phyloP scores from a whole-genome alignment of 1,140 invertebrate species.

The Apis dorsata region DNA sequence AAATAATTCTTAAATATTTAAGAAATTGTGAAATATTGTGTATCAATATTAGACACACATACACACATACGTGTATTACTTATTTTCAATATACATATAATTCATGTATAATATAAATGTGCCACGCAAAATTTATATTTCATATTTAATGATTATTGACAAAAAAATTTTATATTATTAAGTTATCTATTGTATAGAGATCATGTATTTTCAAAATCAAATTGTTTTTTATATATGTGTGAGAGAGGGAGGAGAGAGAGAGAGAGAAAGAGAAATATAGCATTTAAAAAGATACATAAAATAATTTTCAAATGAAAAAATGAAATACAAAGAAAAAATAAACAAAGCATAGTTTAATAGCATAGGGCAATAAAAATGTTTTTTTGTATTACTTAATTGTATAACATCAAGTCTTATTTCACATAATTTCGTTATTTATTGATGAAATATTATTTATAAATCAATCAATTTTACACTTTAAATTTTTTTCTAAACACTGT shows the following conservation, averaged over 20 bases:
- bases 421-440: constrained; percentile 31
- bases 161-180: not conserved
- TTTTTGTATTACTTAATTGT: not conserved
- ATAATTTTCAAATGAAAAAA: constrained; percentile 13
- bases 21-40: constrained; percentile 31
- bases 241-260: accelerated
- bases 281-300: constrained; percentile 9
- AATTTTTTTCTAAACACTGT: not conserved
- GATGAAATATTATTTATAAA: constrained; percentile 16
- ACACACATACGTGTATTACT: not conserved
- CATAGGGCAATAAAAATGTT: constrained; percentile 1
- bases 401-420: not conserved
- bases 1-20: constrained; percentile 4
- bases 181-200: constrained; percentile 1
- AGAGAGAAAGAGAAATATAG: not conserved
- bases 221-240: not conserved
- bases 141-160: not conserved
- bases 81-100: not conserved
- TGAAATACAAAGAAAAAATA: not conserved
- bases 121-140: not conserved
- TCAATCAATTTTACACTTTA: constrained; percentile 30
- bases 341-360: constrained; percentile 28
- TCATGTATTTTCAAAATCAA: not conserved
- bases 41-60: not conserved
- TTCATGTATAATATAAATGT: not conserved